These are phyloP conservation scores for Halcyon smyrnensis DNA, from an alignment of 2,797 vertebrate species.

Conservation along the genomic window DNA sequence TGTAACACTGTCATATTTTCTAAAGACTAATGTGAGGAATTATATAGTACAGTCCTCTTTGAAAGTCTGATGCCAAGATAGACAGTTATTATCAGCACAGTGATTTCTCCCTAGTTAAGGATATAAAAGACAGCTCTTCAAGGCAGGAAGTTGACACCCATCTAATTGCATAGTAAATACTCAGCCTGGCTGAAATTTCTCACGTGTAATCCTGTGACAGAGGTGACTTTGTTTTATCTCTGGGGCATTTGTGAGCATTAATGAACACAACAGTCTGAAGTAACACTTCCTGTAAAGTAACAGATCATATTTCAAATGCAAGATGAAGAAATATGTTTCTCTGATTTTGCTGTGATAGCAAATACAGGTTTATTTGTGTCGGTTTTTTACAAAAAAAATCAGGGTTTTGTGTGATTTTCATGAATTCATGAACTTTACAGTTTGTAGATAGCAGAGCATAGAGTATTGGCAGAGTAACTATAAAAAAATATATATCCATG, in stretches of 20 bases:
- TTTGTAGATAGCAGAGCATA: not conserved
- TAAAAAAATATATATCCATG: not conserved
- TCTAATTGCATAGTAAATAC: slow-evolving; percentile 9
- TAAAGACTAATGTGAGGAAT: not conserved
- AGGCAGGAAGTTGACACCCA: slow-evolving; percentile 17
- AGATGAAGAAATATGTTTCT: not conserved
- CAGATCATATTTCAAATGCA: not conserved
- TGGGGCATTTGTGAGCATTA: not conserved
- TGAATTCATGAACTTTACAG: not conserved
- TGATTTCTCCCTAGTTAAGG: not conserved
- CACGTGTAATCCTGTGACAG: not conserved
- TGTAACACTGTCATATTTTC: not conserved
- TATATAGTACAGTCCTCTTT: not conserved
- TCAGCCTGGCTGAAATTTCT: not conserved
- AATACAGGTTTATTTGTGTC: not conserved
- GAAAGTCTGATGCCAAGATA: not conserved
- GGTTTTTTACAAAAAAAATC: not conserved
- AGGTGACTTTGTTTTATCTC: slow-evolving; percentile 23
- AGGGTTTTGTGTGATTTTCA: not conserved
- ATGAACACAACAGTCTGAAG: not conserved
- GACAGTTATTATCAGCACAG: not conserved
- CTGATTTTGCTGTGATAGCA: not conserved
- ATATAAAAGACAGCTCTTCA: slow-evolving; percentile 9
- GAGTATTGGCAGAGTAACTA: not conserved
- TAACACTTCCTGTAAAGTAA: not conserved